Conservation (phyloP, 2,888 invertebrate genomes). For the Athripsodes cinereus region DNA sequence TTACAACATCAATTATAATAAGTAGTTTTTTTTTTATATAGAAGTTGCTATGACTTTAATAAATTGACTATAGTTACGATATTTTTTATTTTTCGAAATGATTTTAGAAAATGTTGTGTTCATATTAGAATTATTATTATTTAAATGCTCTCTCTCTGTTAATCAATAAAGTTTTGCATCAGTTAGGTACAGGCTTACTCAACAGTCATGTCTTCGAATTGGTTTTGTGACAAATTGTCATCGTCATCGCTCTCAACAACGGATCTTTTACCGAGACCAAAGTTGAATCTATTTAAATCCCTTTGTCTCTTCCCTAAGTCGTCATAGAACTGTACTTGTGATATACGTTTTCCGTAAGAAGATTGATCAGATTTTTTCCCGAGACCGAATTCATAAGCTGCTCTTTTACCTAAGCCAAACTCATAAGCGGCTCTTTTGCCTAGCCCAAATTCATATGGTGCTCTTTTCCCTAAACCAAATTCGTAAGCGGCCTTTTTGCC, state of each 20-base stretch:
- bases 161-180: too few species aligned
- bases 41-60: background rate
- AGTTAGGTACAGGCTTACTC: background rate
- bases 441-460: conserved; percentile 21
- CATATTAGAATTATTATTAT: too few species aligned
- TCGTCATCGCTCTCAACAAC: background rate
- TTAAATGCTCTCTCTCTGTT: too few species aligned
- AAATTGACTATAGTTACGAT: background rate
- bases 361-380: conserved; percentile 20
- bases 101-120: background rate
- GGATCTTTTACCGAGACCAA: conserved; percentile 51
- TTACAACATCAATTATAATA: too few species aligned
- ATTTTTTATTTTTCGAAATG: background rate
- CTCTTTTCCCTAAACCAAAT: conserved; percentile 23
- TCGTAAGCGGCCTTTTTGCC: conserved; percentile 22
- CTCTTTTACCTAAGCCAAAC: conserved; percentile 18
- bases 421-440: conserved; percentile 28
- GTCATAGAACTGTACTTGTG: conserved; percentile 31
- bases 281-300: conserved; percentile 48
- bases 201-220: background rate
- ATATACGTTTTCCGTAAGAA: conserved; percentile 20
- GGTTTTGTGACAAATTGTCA: background rate
- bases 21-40: background rate
- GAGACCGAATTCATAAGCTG: conserved; percentile 23
- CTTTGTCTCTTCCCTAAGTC: conserved; percentile 52